These are phyloP conservation scores for Pachyrhynchus sulphureomaculatus DNA, from an alignment of 1,140 invertebrate species.

Conservation along the genomic window DNA sequence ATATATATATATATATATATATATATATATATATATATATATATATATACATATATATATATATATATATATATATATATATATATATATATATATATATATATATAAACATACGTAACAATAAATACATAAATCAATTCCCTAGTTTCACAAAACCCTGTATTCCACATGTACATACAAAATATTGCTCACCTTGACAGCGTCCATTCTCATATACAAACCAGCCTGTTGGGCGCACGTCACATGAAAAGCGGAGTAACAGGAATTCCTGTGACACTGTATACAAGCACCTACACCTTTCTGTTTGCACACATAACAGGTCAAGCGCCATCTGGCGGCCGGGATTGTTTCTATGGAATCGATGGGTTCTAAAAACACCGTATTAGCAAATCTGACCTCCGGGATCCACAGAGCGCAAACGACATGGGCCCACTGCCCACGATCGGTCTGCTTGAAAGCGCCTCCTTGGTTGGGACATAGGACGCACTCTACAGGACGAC, in stretches of 20 bases:
- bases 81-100: too few species aligned
- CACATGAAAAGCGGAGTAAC: constrained; percentile 97
- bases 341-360: constrained; percentile 96
- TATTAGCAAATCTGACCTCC: constrained; percentile 97
- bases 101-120: too few species aligned
- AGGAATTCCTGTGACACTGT: constrained; percentile 95
- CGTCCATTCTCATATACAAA: constrained; percentile 94
- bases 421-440: constrained; percentile 96
- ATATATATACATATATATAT: too few species aligned
- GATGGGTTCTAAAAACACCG: constrained; percentile 96
- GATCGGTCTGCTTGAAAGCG: constrained; percentile 98
- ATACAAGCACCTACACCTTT: constrained; percentile 94
- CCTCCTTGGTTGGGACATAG: constrained; percentile 97
- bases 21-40: too few species aligned
- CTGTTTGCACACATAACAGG: constrained; percentile 96
- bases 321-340: constrained; percentile 89
- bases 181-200: constrained; percentile 74
- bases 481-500: constrained; percentile 92
- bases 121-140: too few species aligned
- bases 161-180: too few species aligned
- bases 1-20: too few species aligned
- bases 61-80: too few species aligned
- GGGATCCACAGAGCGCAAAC: constrained; percentile 99
- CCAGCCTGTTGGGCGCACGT: constrained; percentile 98
- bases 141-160: too few species aligned